Evolutionary conservation across 2,888 invertebrate genomes (phyloP), one percentile per base, ranked within the genome.

Genomic region (Lasioglossum calceatum): DNA sequence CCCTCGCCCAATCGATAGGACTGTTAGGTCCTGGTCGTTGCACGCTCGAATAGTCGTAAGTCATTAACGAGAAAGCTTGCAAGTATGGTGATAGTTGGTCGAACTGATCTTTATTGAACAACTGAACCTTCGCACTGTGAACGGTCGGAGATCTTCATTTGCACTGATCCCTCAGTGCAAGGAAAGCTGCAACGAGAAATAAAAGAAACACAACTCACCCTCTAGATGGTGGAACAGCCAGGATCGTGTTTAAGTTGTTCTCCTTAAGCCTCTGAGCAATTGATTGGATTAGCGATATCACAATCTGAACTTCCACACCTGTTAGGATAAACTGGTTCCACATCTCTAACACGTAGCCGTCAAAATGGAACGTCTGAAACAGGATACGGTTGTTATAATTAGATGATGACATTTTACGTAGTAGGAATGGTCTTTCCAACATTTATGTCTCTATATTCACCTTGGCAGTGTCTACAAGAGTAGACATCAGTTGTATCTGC

Each of bases 51-150:
- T 97, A 99, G 95, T 99, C 99, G 94, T 99, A 99, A 0, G 99
- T 99, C 99, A 99, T 99, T n/a, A 99, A 96, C 54, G 99, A 99
- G 93, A 99, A 98, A 42, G 97, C 98, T 92, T 97, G 97, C 0
- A 99, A 97, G 94, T 97, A 96, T 8, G 97, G 97, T 87, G 97
- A 97, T 77, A 99, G 96, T 74, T 96, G 96, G 92, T 98, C 97
- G 95, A 98, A 98, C 90, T 98, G 97, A 89, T 97, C 96, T 81
- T 97, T 96, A 50, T 96, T 96, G 95, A 99, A 98, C 91, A 97
- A 96, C 92, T 97, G 97, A 10, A 93, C 92, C 81, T 92, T 91
- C 39, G 89, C 82, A 16, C 94, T 94, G 84, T 94, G 84, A 79
- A 92, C 92, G 54, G 44, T 82, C 23, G n/a, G 76, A 54, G n/a